These are phyloP conservation scores for Plagodis dolabraria DNA, from an alignment of 2,888 invertebrate species.

Conservation along the genomic window DNA sequence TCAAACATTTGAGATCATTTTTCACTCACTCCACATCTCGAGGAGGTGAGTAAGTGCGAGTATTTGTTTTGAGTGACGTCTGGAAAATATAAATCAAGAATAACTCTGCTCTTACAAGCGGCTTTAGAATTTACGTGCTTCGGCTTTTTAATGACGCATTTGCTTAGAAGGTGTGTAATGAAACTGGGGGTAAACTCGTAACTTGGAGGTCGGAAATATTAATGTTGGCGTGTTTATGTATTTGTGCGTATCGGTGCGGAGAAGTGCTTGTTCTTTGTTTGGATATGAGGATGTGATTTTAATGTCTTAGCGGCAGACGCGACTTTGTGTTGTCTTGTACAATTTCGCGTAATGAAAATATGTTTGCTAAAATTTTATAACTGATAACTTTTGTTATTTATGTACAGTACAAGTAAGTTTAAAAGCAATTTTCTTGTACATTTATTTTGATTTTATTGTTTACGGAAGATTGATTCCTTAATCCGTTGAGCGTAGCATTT, in stretches of 20 bases:
- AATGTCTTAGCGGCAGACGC: constrained; percentile 24
- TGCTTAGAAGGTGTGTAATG: constrained; percentile 39
- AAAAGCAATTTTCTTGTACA: background rate
- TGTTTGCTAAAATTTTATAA: constrained; percentile 3
- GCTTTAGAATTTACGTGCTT: constrained; percentile 33
- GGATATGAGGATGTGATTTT: constrained; percentile 24
- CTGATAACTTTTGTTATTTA: background rate
- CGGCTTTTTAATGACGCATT: constrained; percentile 41
- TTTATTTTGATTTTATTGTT: background rate
- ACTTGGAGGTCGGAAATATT: constrained; percentile 34
- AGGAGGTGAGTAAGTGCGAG: constrained; percentile 45
- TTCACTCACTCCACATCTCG: constrained; percentile 50
- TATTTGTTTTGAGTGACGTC: constrained; percentile 62
- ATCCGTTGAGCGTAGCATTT: too few relatives aligned
- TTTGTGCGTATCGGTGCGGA: constrained; percentile 26
- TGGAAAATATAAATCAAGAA: constrained; percentile 61
- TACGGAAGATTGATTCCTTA: too few relatives aligned
- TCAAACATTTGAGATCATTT: constrained; percentile 57
- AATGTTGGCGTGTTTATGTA: constrained; percentile 36
- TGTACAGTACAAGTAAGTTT: too few relatives aligned
- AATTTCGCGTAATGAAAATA: constrained; percentile 6
- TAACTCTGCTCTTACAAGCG: constrained; percentile 39
- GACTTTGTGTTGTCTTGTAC: constrained; percentile 18
- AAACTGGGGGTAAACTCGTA: constrained; percentile 35
- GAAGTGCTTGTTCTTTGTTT: constrained; percentile 24